Conservation (phyloP, 1,140 invertebrate genomes). For the Anoplophora glabripennis region DNA sequence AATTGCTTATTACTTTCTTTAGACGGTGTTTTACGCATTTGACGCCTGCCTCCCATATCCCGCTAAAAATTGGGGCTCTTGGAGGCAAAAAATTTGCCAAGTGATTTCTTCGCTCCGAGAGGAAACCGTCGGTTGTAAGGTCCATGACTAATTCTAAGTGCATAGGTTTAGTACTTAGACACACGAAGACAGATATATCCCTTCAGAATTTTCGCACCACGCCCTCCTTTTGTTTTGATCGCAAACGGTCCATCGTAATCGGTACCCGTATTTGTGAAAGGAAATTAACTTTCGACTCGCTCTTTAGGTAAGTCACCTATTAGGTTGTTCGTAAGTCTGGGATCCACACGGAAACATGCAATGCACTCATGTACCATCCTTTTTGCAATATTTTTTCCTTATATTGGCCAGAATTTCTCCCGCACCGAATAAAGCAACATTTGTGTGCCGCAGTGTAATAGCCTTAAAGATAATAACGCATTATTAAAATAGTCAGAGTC, state of each 20-base stretch:
- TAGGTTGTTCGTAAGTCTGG: neutral
- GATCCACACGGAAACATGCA: no score
- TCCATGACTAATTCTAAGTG: slow-evolving; percentile 7
- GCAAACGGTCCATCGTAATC: neutral
- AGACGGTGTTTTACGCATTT: slow-evolving; percentile 39
- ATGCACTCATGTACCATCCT: no score
- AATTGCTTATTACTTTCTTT: slow-evolving; percentile 25
- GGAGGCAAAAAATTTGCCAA: slow-evolving; percentile 36
- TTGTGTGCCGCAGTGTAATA: no score
- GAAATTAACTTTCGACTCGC: neutral
- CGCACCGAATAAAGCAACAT: no score
- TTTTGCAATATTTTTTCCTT: no score
- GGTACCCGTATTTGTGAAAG: neutral
- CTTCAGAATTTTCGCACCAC: neutral
- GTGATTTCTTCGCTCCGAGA: slow-evolving; percentile 23
- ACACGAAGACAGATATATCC: no score
- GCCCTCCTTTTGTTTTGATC: neutral
- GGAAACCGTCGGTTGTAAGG: slow-evolving; percentile 26
- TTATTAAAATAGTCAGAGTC: slow-evolving; percentile 13
- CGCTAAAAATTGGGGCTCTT: slow-evolving; percentile 35
- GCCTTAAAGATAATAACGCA: neutral
- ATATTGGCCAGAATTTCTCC: no score
- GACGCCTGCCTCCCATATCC: slow-evolving; percentile 36
- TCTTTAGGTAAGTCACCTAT: neutral
- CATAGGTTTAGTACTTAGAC: no score